Evolutionary conservation across 1,140 invertebrate genomes (phyloP).

Genomic region (Hylaeus volcanicus): DNA sequence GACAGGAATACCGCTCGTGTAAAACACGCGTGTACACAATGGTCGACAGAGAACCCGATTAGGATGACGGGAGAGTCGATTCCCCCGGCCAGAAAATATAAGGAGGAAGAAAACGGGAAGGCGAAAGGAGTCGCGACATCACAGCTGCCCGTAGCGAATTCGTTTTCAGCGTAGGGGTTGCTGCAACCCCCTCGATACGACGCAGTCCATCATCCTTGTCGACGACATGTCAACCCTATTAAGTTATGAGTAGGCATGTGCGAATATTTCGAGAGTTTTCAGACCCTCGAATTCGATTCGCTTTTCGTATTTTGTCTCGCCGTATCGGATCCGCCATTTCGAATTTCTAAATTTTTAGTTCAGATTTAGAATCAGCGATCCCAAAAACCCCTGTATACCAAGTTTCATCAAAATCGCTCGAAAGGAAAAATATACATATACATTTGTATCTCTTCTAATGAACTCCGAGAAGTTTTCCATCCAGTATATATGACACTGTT

Average conservation of each 20-base stretch:
- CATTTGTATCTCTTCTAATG: no score
- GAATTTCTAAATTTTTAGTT: no score
- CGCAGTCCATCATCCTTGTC: slow-evolving; percentile 60
- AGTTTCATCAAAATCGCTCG: no score
- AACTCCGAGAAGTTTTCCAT: no score
- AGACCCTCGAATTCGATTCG: slow-evolving; percentile 30
- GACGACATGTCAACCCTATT: slow-evolving; percentile 65
- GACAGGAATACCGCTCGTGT: slow-evolving; percentile 39
- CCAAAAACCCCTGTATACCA: no score
- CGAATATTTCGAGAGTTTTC: slow-evolving; percentile 43
- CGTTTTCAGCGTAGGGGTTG: slow-evolving; percentile 55
- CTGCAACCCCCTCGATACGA: slow-evolving; percentile 59
- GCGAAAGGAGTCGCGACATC: slow-evolving; percentile 50
- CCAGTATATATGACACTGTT: no score
- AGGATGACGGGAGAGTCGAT: slow-evolving; percentile 38
- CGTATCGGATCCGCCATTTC: no score
- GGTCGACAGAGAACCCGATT: slow-evolving; percentile 41
- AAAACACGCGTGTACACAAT: slow-evolving; percentile 46
- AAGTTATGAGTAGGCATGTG: slow-evolving; percentile 46
- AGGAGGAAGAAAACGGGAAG: slow-evolving; percentile 42
- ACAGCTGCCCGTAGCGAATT: slow-evolving; percentile 80
- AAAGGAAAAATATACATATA: no score
- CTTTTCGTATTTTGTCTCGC: neutral
- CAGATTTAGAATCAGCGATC: no score
- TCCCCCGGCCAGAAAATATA: slow-evolving; percentile 47